Evolutionary conservation across 2,797 vertebrate species (phyloP), one percentile per base, ranked within the genome.

Genomic region (Gadopsis bispinosus): DNA sequence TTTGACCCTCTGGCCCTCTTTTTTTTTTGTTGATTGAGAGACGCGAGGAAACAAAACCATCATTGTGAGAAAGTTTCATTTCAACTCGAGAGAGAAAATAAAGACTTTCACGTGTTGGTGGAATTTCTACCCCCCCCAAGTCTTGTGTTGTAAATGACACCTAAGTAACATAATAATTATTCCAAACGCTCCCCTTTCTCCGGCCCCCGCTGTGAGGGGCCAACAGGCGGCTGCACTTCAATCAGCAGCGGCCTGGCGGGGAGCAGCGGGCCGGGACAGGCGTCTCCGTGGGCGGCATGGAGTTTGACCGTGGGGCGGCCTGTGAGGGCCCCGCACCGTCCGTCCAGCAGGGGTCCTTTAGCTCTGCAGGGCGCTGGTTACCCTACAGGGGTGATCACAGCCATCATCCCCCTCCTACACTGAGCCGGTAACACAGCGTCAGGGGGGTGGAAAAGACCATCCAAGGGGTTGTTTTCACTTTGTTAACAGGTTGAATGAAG

Each of bases 131-230:
- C 83, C 75, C 83, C 56, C 48, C 14, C 61, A 48, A 48, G 90
- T 85, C 90, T 94, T 95, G 94, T 95, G 93, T 94, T 95, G 94
- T 94, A 94, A 95, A 95, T 95, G 90, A 89, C 93, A 89, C 92
- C 86, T 88, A 76, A 94, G 92, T 93, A 93, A 94, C 93, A 95
- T 92, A 86, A 94, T 94, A 92, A 95, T 94, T 93, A 94, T 94
- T 91, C 80, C 80, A 77, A 89, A 82, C 84, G 92, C 83, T 88
- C 75, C 86, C 84, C 89, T 84, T 86, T 79, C 77, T 80, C 67
- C 62, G 84, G 86, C 82, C 19, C 93, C 93, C 72, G 93, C 93
- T 87, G 94, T 3, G 93, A 87, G 77, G 86, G 78, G 89, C 86
- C 94, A 88, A 91, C 91, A 88, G 92, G 92, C 89, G 86, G 91